A percentile compares a stretch with the other conserved stretches of the same genome.
Evolutionary conservation across 2,797 vertebrate genomes (phyloP).

Genomic region (Acomys russatus): DNA sequence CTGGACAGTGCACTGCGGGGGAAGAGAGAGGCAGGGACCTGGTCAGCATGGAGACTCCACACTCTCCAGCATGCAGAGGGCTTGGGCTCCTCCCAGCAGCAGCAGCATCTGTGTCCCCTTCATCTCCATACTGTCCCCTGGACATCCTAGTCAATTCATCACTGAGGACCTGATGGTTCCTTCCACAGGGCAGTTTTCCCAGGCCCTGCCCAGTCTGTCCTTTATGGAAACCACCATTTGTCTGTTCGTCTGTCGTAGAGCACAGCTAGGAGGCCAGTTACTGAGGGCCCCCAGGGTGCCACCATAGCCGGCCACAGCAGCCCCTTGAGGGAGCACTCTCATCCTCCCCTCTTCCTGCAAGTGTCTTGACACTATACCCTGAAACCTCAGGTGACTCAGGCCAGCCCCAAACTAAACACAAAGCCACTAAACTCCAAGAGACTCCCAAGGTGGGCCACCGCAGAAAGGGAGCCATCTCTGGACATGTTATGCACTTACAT

Average conservation of each 20-base stretch:
- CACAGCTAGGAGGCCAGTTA: neutral
- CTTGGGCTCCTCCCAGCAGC: neutral
- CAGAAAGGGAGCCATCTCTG: neutral
- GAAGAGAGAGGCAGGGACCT: conserved; percentile 64
- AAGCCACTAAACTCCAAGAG: conserved; percentile 18
- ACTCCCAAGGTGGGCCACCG: neutral
- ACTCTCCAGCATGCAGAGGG: neutral
- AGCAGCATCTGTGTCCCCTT: neutral
- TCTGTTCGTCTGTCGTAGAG: neutral
- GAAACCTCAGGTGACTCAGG: neutral
- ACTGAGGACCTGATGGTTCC: neutral
- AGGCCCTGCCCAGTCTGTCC: neutral
- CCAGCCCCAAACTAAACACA: neutral
- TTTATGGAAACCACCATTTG: neutral
- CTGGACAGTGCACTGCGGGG: conserved; percentile 96
- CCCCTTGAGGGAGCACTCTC: neutral
- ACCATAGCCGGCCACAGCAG: neutral
- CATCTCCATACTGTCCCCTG: neutral
- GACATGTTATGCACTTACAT: neutral
- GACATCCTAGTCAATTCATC: neutral
- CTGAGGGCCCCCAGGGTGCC: neutral
- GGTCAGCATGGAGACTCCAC: conserved; percentile 53
- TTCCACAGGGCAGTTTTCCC: neutral
- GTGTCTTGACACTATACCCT: neutral
- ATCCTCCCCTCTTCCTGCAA: neutral